Base-by-base conservation (phyloP, 1,140 invertebrate species). In the Cyclargus thomasi region DNA sequence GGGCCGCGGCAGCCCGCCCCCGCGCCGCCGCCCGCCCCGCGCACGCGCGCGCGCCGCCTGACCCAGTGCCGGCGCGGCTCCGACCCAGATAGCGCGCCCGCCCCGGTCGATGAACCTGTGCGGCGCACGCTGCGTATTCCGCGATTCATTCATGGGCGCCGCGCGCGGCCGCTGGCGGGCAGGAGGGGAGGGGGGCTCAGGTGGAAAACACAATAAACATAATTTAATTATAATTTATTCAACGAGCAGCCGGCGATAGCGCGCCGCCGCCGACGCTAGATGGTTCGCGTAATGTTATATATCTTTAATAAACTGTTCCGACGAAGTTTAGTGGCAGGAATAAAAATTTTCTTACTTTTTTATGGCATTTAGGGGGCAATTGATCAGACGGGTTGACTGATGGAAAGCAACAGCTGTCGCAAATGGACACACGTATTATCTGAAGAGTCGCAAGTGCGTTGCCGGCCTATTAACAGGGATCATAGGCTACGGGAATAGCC, bases 1-100 rank as follows among this genome's bases (percentile, higher is more conserved):
- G 65, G 66, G 70, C 75, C 78, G 64, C 53, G 67, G 39, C 67
- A 67, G 66, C 69, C 67, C 71, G 64, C 67, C 70, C 64, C 65
- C 68, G 66, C 71, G 64, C 53, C 69, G 36, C 67, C 69, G 66
- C 68, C 67, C 71, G 64, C 67, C 70, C 64, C 63, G 55, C 67
- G 63, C 74, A 39, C 70, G 57, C 70, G 14, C 68, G 64, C 64
- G 55, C 21, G 47, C 67, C 17, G 55, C 67, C 62, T 67, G 67
- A 68, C 67, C 67, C 64, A 69, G 67, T 71, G 69, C 72, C 70
- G 71, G 65, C 70, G 68, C 69, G 67, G 53, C 70, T 53, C 53
- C 64, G 63, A 67, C 68, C 67, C 69, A 63, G 63, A 63, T 67
- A 53, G 64, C 73, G 67, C 70, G 39, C 17, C 62, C 66, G 59